phyloP scores from a whole-genome alignment of 2,113 vertebrate genomes.

The Empidonax alnorum region DNA sequence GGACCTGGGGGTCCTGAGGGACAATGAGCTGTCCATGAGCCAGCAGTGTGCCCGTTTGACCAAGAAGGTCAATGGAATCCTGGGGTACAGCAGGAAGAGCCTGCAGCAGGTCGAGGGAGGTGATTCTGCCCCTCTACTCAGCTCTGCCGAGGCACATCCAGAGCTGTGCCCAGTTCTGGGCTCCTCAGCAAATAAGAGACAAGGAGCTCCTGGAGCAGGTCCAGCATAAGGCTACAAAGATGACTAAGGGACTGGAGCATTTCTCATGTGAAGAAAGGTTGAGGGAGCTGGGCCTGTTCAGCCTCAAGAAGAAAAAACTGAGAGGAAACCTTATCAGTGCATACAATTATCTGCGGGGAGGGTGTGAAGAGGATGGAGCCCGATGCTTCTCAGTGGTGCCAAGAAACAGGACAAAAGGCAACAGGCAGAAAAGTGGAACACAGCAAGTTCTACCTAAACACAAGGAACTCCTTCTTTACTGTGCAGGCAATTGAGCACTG shows the following conservation, averaged over 20 bases:
- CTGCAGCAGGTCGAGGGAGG: accelerated
- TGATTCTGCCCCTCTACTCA: background rate
- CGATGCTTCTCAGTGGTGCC: too few species aligned
- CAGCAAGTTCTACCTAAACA: background rate
- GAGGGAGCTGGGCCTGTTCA: background rate
- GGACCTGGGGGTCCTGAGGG: too few species aligned
- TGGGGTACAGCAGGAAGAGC: background rate
- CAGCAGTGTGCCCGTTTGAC: background rate
- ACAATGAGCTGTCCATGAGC: background rate
- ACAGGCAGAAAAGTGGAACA: background rate
- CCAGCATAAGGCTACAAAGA: background rate
- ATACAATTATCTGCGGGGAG: background rate
- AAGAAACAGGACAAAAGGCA: background rate
- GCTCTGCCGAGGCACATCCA: background rate
- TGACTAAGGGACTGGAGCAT: background rate
- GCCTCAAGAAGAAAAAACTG: background rate
- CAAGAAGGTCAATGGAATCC: background rate
- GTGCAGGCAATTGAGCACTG: background rate
- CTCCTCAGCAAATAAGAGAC: background rate
- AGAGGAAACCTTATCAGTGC: accelerated
- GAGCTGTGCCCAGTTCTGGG: background rate
- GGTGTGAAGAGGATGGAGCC: background rate
- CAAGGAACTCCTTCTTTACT: background rate
- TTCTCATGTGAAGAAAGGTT: accelerated
- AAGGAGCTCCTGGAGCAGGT: background rate